Evolutionary conservation across 2,113 vertebrate genomes (phyloP), one percentile per base, ranked within the genome.

Genomic region (Grus americana): DNA sequence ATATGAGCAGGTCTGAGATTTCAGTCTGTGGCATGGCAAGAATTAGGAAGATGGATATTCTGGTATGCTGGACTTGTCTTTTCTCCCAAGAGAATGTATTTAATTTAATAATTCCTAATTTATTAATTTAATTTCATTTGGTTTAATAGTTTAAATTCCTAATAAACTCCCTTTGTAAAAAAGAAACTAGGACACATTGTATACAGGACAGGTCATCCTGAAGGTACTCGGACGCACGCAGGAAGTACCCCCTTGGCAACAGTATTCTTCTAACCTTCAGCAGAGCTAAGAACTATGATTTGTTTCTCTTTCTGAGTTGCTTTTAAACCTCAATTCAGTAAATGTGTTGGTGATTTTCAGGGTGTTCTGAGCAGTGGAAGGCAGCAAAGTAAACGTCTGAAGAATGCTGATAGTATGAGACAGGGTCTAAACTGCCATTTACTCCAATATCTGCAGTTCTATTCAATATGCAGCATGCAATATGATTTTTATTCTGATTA

Each of bases 1-100:
- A 38, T 22, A 93, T 80, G 67, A 93, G 82, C 88, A 90, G 88
- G 66, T 84, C 59, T 94, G 82, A 81, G 55, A 86, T 96, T 82
- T 95, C 87, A 82, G 80, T 55, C 68, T 96, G 93, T 91, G 88
- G 44, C 90, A 19, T 46, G 58, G 55, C 73, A 90, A 96, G 65
- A 90, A 91, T 75, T 82, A 84, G 58, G 82, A 96, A 97, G 82
- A 79, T 73, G 52, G 63, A 57, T 79, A 62, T 92, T 82, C 46
- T 78, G 21, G 40, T 70, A 73, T 58, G 52, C 19, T 79, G 70
- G 65, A 61, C 34, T 88, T 0, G 3, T 32, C 75, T 86, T 74
- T 87, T 49, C 50, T 79, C 71, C 38, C 38, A 62, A 73, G 58
- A 90, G 14, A 42, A 42, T 42, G 11, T 42, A 42, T 42, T 42